Conservation (phyloP, 1,140 invertebrate genomes). For the Zaprionus vittiger region DNA sequence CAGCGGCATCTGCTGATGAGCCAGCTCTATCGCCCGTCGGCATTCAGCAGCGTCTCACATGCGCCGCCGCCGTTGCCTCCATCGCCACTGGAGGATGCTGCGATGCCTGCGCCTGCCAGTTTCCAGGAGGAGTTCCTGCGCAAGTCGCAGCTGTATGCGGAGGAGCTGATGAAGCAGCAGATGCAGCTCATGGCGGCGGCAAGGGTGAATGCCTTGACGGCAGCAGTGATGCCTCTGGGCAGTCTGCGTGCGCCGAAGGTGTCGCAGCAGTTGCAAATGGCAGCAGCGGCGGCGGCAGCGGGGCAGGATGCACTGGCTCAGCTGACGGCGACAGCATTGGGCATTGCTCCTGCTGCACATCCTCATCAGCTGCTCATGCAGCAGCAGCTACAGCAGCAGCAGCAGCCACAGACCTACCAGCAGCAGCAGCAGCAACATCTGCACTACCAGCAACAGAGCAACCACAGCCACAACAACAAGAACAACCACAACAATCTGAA, state of each 20-base stretch:
- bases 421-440: conserved; percentile 48
- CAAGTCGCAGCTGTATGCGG: conserved; percentile 83
- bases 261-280: conserved; percentile 68
- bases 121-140: conserved; percentile 83
- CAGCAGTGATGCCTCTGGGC: conserved; percentile 51
- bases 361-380: conserved; percentile 10
- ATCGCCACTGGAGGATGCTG: neutral
- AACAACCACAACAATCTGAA: conserved; percentile 47
- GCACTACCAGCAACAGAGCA: conserved; percentile 47
- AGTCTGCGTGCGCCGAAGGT: conserved; percentile 61
- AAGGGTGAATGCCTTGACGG: conserved; percentile 69
- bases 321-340: conserved; percentile 68
- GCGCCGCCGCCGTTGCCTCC: neutral
- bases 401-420: conserved; percentile 47
- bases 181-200: conserved; percentile 84
- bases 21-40: conserved; percentile 71
- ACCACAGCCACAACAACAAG: conserved; percentile 45
- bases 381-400: conserved; percentile 43
- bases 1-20: conserved; percentile 61
- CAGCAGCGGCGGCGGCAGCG: conserved; percentile 69
- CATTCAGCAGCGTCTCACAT: conserved; percentile 65
- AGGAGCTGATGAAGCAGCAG: conserved; percentile 84
- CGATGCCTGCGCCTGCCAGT: conserved; percentile 31
- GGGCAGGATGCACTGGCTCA: conserved; percentile 69
- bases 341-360: conserved; percentile 29